These are phyloP conservation scores for Axinella damicornis DNA, from an alignment of 37 sponge, comb jelly and placozoan species.

Conservation along the genomic window DNA sequence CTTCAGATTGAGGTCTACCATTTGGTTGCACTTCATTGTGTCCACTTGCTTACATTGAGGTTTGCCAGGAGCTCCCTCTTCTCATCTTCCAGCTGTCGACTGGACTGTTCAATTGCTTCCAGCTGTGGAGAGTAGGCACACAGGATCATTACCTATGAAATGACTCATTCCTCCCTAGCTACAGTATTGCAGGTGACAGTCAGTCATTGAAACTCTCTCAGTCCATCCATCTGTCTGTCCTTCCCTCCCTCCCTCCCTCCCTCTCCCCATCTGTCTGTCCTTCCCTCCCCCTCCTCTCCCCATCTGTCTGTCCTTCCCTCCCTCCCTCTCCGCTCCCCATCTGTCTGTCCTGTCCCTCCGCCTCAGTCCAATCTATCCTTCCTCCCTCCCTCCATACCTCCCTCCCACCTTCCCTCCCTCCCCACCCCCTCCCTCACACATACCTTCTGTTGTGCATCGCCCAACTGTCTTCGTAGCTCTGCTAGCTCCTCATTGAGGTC, in stretches of 20 bases:
- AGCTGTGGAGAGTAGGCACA: background rate
- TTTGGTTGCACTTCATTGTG: too few species aligned
- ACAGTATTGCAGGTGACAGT: too few species aligned
- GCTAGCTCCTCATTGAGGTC: constrained; percentile 54
- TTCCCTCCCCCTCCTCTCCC: background rate
- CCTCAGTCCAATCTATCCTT: too few species aligned
- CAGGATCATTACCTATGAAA: too few species aligned
- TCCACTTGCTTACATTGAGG: constrained; percentile 37
- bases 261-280: too few species aligned
- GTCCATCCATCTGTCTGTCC: too few species aligned
- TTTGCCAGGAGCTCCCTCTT: constrained; percentile 34
- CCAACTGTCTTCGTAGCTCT: constrained; percentile 29
- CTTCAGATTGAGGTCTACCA: too few species aligned
- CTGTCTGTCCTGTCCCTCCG: background rate
- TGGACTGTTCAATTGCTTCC: constrained; percentile 5
- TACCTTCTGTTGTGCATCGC: constrained; percentile 17
- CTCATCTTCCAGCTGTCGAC: constrained; percentile 34
- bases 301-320: constrained; percentile 1
- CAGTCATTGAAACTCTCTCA: too few species aligned
- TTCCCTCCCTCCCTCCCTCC: background rate
- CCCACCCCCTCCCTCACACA: background rate
- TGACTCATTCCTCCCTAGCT: too few species aligned
- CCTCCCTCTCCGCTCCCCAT: background rate
- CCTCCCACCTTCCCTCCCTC: background rate
- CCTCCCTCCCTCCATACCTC: background rate